Percentiles rank a stretch among this genome's conserved stretches.
These are phyloP conservation scores for Varecia variegata DNA, from an alignment of 2,797 vertebrate species.

Conservation along the genomic window DNA sequence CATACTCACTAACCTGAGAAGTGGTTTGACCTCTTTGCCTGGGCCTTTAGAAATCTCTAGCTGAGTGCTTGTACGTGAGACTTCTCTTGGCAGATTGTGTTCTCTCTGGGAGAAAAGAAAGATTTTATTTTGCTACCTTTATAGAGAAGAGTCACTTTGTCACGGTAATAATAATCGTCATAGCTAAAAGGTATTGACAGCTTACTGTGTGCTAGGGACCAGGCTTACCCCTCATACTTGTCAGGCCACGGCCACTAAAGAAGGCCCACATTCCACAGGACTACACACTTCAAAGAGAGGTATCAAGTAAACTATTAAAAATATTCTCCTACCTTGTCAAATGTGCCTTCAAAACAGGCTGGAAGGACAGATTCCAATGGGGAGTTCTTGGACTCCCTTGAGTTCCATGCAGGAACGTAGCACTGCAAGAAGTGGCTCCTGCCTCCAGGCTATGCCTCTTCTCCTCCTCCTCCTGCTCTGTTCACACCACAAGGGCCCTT, in stretches of 20 bases:
- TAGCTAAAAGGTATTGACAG: neutral
- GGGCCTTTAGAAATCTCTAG: neutral
- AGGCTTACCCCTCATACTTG: neutral
- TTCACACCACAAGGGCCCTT: neutral
- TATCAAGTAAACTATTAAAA: neutral
- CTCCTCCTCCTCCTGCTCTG: neutral
- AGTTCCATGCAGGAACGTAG: neutral
- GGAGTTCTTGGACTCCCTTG: neutral
- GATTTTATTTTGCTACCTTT: neutral
- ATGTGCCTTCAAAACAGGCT: neutral
- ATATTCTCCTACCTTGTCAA: neutral
- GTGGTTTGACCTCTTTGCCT: neutral
- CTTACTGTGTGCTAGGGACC: neutral
- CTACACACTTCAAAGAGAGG: neutral
- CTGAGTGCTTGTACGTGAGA: neutral
- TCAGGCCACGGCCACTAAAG: neutral
- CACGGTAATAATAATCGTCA: neutral
- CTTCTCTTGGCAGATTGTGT: neutral
- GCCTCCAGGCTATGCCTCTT: neutral
- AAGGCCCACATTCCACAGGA: neutral
- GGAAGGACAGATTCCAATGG: neutral
- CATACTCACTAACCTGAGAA: neutral
- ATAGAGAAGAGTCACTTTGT: neutral
- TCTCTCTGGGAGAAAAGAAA: neutral
- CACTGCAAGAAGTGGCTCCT: neutral